Evolutionary conservation across 2,797 vertebrate species (phyloP).

Genomic region (Pipistrellus pygmaeus): DNA sequence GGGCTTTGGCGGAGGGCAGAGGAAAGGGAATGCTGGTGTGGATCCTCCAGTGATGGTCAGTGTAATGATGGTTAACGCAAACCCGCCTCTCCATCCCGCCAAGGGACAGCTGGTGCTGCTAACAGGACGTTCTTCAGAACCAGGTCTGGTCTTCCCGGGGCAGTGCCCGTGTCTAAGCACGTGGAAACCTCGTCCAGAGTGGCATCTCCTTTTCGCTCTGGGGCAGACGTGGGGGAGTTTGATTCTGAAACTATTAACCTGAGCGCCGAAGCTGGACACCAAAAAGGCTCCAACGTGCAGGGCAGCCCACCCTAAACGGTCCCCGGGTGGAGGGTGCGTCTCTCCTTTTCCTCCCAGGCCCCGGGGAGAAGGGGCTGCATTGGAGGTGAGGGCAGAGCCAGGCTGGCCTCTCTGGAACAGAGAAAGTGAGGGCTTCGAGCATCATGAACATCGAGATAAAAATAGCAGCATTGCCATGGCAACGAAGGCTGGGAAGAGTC

Average conservation of each 20-base stretch:
- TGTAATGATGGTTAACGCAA: conserved; percentile 33
- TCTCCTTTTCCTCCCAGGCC: not conserved
- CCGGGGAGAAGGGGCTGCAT: conserved; percentile 35
- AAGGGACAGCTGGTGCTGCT: not conserved
- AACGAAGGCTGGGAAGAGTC: conserved; percentile 85
- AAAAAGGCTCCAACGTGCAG: not conserved
- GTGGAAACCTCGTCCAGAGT: not conserved
- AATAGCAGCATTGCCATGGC: conserved; percentile 88
- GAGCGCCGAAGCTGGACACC: not conserved
- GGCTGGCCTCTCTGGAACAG: conserved; percentile 79
- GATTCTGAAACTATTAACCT: conserved; percentile 44
- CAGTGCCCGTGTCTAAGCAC: not conserved
- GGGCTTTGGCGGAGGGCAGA: not conserved
- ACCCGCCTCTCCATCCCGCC: conserved; percentile 32
- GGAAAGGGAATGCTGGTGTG: not conserved
- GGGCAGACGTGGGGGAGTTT: not conserved
- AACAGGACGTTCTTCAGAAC: not conserved
- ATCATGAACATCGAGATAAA: conserved; percentile 87
- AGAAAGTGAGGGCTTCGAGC: conserved; percentile 86
- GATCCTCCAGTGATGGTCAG: not conserved
- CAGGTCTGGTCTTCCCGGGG: not conserved
- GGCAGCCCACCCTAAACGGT: not conserved
- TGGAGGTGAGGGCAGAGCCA: conserved; percentile 69
- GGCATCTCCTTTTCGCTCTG: not conserved
- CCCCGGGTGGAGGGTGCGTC: not conserved